These are phyloP conservation scores for Polyergus mexicanus DNA, from an alignment of 1,140 invertebrate species.

Conservation along the genomic window DNA sequence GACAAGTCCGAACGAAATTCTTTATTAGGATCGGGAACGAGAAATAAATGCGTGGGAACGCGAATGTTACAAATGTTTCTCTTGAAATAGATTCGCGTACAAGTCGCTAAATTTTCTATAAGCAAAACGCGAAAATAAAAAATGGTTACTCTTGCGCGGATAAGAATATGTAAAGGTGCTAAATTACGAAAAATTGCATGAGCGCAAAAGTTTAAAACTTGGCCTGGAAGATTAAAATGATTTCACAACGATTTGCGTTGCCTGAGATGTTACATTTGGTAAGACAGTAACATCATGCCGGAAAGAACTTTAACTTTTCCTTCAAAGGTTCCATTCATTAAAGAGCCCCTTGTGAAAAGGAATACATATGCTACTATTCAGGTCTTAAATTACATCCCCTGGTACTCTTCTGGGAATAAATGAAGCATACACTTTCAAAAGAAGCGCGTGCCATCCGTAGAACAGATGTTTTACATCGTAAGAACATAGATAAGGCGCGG, in stretches of 20 bases:
- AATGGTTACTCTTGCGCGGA: background rate
- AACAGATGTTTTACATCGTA: constrained; percentile 67
- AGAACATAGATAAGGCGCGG: constrained; percentile 80
- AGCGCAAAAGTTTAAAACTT: background rate
- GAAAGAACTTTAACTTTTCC: constrained; percentile 21
- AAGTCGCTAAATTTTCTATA: background rate
- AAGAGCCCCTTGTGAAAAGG: constrained; percentile 6
- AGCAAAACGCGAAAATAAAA: background rate
- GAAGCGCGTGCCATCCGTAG: constrained; percentile 60
- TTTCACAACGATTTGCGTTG: background rate
- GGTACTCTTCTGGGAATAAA: constrained; percentile 14
- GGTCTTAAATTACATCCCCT: constrained; percentile 40
- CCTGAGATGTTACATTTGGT: constrained; percentile 3
- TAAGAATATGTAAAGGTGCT: background rate
- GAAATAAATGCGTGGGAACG: constrained; percentile 50
- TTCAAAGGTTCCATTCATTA: constrained; percentile 49
- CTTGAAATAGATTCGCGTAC: background rate
- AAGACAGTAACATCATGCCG: background rate
- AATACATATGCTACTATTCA: constrained; percentile 25
- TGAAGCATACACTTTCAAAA: constrained; percentile 45
- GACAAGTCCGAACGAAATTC: constrained; percentile 49
- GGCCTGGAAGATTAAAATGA: constrained; percentile 3
- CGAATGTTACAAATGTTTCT: constrained; percentile 42
- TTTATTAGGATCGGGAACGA: constrained; percentile 43
- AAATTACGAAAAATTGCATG: constrained; percentile 4